Evolutionary conservation across 2,113 vertebrate species (phyloP).

Genomic region (Alligator sinensis): DNA sequence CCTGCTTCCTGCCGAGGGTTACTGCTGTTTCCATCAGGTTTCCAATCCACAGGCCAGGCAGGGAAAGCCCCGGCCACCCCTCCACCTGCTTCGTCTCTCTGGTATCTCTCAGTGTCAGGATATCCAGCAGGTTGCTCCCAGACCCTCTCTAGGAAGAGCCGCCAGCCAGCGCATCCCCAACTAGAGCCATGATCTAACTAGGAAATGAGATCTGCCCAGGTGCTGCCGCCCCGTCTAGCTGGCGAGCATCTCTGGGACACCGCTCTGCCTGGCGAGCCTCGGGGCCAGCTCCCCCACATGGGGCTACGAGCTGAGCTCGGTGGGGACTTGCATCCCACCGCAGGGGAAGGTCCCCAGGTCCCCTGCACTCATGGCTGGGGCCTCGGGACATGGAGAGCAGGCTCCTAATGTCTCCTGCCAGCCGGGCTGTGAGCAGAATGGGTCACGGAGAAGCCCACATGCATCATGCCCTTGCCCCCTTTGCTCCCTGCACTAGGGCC

Average conservation of each 20-base stretch:
- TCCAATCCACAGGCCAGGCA: not conserved
- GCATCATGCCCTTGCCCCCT: too few relatives aligned
- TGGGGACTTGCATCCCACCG: not conserved
- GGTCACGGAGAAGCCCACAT: too few relatives aligned
- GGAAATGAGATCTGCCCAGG: constrained; percentile 40
- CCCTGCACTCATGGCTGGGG: not conserved
- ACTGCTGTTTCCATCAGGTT: not conserved
- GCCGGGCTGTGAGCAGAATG: too few relatives aligned
- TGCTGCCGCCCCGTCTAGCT: constrained; percentile 27
- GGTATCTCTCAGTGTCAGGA: not conserved
- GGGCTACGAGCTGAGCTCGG: not conserved
- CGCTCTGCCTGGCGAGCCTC: constrained; percentile 16
- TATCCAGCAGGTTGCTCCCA: not conserved
- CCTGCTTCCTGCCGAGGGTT: not conserved
- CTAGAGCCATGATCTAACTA: constrained; percentile 31
- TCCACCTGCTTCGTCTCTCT: not conserved
- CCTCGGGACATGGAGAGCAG: too few relatives aligned
- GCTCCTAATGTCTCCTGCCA: too few relatives aligned
- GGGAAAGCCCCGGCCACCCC: not conserved
- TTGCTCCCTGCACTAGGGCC: too few relatives aligned
- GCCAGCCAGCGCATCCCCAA: not conserved
- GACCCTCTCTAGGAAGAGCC: not conserved
- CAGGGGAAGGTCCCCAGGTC: too few relatives aligned
- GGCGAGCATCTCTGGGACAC: not conserved
- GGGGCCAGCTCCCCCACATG: not conserved